These are phyloP conservation scores for Cylloceria caligata DNA, from an alignment of 2,888 invertebrate species.

Conservation along the genomic window DNA sequence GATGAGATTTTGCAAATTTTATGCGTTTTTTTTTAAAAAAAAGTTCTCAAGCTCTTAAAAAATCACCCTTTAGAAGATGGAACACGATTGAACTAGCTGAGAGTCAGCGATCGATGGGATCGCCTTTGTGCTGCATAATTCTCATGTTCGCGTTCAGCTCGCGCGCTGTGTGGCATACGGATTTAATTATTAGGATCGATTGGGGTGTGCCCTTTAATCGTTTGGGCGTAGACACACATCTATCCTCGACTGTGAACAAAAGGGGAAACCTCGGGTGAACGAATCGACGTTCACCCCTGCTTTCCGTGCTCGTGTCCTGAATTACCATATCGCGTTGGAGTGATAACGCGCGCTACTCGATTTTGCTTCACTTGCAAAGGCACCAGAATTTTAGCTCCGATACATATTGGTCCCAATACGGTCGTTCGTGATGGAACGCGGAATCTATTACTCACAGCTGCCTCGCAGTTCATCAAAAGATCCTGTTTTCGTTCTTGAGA, in stretches of 20 bases:
- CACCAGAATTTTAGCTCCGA: conserved; percentile 15
- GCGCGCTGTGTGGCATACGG: conserved; percentile 67
- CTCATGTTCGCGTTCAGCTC: conserved; percentile 52
- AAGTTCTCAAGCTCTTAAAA: too few relatives aligned
- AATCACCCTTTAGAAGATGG: conserved; percentile 15
- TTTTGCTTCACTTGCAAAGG: conserved; percentile 30
- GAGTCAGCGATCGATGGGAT: conserved; percentile 38
- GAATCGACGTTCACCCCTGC: conserved; percentile 27
- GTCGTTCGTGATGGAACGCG: not conserved
- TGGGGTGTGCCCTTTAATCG: conserved; percentile 77
- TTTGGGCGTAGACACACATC: conserved; percentile 74
- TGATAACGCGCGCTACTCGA: conserved; percentile 37
- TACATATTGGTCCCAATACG: conserved; percentile 9
- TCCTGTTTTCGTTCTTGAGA: not conserved
- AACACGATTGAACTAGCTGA: conserved; percentile 33
- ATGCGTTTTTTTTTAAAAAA: too few relatives aligned
- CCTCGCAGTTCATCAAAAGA: not conserved
- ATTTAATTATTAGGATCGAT: conserved; percentile 81
- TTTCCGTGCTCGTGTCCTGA: conserved; percentile 11
- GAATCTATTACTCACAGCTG: not conserved
- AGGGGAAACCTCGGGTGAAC: conserved; percentile 59
- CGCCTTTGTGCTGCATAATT: conserved; percentile 52
- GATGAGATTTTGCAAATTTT: too few relatives aligned
- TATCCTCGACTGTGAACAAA: conserved; percentile 70
- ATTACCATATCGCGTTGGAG: conserved; percentile 53